phyloP scores from a whole-genome alignment of 2,113 vertebrate species.

The Ammodramus savannarum region DNA sequence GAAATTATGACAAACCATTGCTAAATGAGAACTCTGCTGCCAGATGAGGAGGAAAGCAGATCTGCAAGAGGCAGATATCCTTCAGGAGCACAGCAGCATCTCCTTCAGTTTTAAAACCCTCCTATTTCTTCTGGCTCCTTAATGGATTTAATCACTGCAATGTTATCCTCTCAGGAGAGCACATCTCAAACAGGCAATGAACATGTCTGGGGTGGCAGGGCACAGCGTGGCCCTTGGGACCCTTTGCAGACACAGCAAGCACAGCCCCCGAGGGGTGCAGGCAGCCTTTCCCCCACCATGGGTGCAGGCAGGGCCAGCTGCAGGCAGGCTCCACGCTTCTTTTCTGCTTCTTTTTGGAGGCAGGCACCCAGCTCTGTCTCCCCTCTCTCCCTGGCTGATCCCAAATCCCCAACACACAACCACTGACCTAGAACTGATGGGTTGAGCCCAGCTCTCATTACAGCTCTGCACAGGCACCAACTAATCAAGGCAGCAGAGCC shows the following conservation, averaged over 20 bases:
- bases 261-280: fast-evolving
- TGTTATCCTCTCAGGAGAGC: not conserved
- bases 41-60: not conserved
- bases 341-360: not conserved
- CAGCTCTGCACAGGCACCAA: not conserved
- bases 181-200: fast-evolving
- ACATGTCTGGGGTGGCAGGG: fast-evolving
- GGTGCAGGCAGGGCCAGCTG: not conserved
- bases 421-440: conserved; percentile 54
- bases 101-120: not conserved
- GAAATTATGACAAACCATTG: not conserved
- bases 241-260: not conserved
- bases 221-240: not conserved
- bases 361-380: not conserved
- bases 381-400: not conserved
- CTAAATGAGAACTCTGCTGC: not conserved
- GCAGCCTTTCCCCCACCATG: not conserved
- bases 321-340: not conserved
- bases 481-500: conserved; percentile 52
- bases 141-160: not conserved
- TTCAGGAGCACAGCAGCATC: not conserved
- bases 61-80: not conserved
- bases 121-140: not conserved
- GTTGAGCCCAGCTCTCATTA: conserved; percentile 29
- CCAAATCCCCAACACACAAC: conserved; percentile 30